A percentile compares a stretch with the other conserved stretches of the same genome.
Conservation (phyloP, 1,140 invertebrate genomes). For the Cotesia chilonis region DNA sequence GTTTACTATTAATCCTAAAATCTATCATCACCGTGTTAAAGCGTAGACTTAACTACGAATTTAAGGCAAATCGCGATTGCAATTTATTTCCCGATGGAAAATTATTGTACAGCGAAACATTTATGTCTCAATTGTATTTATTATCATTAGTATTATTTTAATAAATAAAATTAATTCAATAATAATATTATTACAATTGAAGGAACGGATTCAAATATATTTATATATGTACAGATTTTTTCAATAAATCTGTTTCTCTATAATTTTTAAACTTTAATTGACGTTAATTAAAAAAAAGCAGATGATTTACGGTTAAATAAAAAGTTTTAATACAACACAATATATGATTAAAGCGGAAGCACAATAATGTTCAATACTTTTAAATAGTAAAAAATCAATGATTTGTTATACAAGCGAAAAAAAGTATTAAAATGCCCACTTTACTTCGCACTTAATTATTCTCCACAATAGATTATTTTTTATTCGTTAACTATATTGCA, state of each 20-base stretch:
- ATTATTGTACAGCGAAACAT: not conserved
- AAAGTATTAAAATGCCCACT: slow-evolving; percentile 38
- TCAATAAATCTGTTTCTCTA: too few species aligned
- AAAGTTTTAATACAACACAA: slow-evolving; percentile 17
- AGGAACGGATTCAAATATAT: not conserved
- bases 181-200: too few species aligned
- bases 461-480: not conserved
- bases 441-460: slow-evolving; percentile 29
- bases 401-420: not conserved
- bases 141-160: too few species aligned
- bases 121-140: too few species aligned
- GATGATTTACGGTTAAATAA: not conserved
- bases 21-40: slow-evolving; percentile 62
- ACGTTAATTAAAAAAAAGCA: not conserved
- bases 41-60: slow-evolving; percentile 58
- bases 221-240: not conserved
- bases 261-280: too few species aligned
- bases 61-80: slow-evolving; percentile 58
- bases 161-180: too few species aligned
- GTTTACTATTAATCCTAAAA: slow-evolving; percentile 45
- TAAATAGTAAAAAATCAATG: slow-evolving; percentile 26
- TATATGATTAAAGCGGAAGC: slow-evolving; percentile 50
- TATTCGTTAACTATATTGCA: slow-evolving; percentile 36
- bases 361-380: slow-evolving; percentile 44
- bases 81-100: slow-evolving; percentile 44